Base-by-base conservation (phyloP, 2,113 vertebrate genomes). In the Xiphorhynchus elegans region DNA sequence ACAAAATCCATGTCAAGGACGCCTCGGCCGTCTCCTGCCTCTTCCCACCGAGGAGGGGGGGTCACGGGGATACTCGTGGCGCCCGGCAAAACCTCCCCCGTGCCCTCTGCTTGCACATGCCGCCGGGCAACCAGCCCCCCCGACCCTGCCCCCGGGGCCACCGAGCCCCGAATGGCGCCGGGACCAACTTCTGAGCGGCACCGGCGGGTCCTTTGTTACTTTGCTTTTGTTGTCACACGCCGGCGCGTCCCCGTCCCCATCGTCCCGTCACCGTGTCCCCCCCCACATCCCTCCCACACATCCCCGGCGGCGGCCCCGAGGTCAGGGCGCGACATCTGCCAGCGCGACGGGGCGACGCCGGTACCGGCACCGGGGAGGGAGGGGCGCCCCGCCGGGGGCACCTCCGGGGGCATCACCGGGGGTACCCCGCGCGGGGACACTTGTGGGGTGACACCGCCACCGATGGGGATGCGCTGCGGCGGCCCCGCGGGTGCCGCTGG, bases 141-240 rank as follows among this genome's bases (percentile, higher is more conserved):
- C 72, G 35, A 9, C 26, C 67, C 76, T 67, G 69, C 81, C 95
- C 66, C 58, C 25, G 26, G 84, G 80, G 81, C 70, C 82, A 76
- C 81, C 60, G 40, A 42, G 81, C 40, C 60, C 66, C 19, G 58
- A 63, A 60, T n/a, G 3, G 79, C 55, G 85, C 60, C 73, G 6
- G 87, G 50, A 85, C 13, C 47, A 92, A 90, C 74, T 78, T 84
- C 90, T 55, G 90, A 95, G 89, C 40, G 47, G 86, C 66, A 83
- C 42, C 58, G 42, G 77, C 59, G 21, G 67, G 25, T 58, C 90
- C 91, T 96, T 94, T 95, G 93, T 94, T 93, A 95, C 89, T 94
- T 93, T 95, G 93, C 87, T 95, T 93, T 92, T 91, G 92, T 92
- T 95, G 94, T 95, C 90, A 87, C 83, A 66, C 58, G 47, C 79